These are phyloP conservation scores for Tetramorium bicarinatum DNA, from an alignment of 2,888 invertebrate species.

Conservation along the genomic window DNA sequence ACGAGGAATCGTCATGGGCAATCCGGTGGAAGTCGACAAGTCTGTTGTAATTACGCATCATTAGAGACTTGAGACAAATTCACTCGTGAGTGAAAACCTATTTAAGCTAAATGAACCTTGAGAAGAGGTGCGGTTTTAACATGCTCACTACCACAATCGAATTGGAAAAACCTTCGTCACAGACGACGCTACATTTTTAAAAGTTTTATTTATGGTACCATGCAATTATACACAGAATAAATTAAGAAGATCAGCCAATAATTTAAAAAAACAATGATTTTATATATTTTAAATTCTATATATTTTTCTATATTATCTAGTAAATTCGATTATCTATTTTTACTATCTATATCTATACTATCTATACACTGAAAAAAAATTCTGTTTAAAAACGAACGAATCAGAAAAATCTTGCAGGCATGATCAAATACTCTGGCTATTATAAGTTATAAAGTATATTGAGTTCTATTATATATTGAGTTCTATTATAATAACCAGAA, in stretches of 20 bases:
- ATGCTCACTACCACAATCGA: neutral
- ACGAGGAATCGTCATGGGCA: conserved; percentile 2
- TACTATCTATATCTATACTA: no score
- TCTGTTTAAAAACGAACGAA: no score
- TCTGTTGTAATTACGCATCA: neutral
- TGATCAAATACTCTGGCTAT: no score
- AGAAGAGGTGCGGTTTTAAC: neutral
- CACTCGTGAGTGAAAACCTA: conserved; percentile 20
- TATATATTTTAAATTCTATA: neutral
- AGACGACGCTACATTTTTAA: neutral
- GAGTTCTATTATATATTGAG: no score
- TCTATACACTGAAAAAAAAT: no score
- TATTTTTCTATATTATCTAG: neutral
- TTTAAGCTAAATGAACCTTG: conserved; percentile 4
- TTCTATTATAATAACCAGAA: no score
- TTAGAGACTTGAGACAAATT: conserved; percentile 20
- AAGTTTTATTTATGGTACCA: neutral
- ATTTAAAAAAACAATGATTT: neutral
- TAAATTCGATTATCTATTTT: no score
- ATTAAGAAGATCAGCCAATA: neutral
- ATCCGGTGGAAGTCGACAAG: conserved; percentile 25
- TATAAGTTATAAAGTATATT: no score
- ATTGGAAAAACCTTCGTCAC: neutral
- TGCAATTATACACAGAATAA: neutral
- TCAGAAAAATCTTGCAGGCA: no score